These are phyloP conservation scores for Periplaneta americana DNA, from an alignment of 1,140 invertebrate genomes.

Conservation along the genomic window DNA sequence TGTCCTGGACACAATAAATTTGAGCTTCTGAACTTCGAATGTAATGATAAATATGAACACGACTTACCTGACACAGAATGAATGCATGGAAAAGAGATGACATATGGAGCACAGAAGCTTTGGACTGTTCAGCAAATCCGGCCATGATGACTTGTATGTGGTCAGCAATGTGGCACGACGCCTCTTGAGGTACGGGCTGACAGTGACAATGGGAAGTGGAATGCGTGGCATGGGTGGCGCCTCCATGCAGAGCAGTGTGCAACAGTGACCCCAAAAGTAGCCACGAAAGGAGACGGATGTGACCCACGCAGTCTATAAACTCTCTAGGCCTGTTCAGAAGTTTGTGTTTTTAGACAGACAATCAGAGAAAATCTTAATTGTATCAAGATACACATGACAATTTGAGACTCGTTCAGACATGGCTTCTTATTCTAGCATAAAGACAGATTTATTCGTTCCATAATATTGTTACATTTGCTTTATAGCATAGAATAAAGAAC, in stretches of 20 bases:
- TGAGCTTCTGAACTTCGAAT: too few species aligned
- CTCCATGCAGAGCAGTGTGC: slow-evolving; percentile 64
- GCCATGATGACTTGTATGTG: slow-evolving; percentile 93
- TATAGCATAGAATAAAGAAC: too few species aligned
- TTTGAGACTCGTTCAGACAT: too few species aligned
- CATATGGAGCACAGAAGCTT: slow-evolving; percentile 87
- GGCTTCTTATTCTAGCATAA: too few species aligned
- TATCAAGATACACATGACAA: too few species aligned
- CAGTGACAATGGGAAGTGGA: slow-evolving; percentile 38
- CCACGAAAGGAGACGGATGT: slow-evolving; percentile 94
- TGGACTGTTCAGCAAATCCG: slow-evolving; percentile 94
- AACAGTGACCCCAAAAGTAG: slow-evolving; percentile 88
- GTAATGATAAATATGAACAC: too few species aligned
- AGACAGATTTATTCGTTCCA: not conserved
- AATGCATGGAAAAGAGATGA: slow-evolving; percentile 81
- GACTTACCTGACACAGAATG: slow-evolving; percentile 68
- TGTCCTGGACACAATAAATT: too few species aligned
- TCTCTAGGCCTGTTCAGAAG: slow-evolving; percentile 67
- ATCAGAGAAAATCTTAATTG: too few species aligned
- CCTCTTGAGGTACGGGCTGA: slow-evolving; percentile 91
- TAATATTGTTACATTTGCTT: too few species aligned
- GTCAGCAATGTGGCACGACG: slow-evolving; percentile 93
- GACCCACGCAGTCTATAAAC: slow-evolving; percentile 91
- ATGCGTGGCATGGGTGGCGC: slow-evolving; percentile 29
- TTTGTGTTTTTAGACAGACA: not conserved